A percentile compares a stretch with the other conserved stretches of the same genome.
Evolutionary conservation across 2,113 vertebrate genomes (phyloP).

Genomic region (Caracal caracal): DNA sequence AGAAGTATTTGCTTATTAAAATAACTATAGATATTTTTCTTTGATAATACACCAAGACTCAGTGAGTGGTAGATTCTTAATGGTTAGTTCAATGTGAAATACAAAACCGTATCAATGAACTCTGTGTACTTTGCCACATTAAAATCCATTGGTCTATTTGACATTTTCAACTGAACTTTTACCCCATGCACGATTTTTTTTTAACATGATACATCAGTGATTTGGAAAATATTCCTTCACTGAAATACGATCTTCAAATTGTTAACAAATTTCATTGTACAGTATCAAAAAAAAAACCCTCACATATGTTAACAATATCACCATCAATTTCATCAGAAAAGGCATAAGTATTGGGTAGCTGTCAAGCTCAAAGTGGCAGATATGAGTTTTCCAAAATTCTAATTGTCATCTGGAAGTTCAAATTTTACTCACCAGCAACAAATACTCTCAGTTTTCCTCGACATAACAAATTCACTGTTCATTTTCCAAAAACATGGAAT

Average conservation of each 20-base stretch:
- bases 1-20: conserved; percentile 2
- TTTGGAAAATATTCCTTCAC: conserved; percentile 9
- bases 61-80: conserved; percentile 21
- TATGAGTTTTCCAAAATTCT: conserved; percentile 33
- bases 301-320: conserved; percentile 27
- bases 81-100: conserved; percentile 5
- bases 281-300: not conserved
- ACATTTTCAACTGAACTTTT: conserved; percentile 27
- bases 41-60: conserved; percentile 29
- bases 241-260: conserved; percentile 42
- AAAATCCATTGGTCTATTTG: not conserved
- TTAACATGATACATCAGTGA: not conserved
- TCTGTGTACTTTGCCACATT: not conserved
- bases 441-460: not conserved
- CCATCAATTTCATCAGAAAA: conserved; percentile 28
- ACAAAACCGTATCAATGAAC: not conserved
- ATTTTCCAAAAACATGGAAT: not conserved
- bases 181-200: not conserved
- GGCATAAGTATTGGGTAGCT: not conserved
- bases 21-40: not conserved
- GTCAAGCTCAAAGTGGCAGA: not conserved
- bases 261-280: not conserved
- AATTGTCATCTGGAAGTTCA: not conserved
- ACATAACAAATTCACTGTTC: not conserved
- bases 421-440: conserved; percentile 29